These are phyloP conservation scores for Pemphredon lugubris DNA, from an alignment of 2,888 invertebrate species.

Conservation along the genomic window DNA sequence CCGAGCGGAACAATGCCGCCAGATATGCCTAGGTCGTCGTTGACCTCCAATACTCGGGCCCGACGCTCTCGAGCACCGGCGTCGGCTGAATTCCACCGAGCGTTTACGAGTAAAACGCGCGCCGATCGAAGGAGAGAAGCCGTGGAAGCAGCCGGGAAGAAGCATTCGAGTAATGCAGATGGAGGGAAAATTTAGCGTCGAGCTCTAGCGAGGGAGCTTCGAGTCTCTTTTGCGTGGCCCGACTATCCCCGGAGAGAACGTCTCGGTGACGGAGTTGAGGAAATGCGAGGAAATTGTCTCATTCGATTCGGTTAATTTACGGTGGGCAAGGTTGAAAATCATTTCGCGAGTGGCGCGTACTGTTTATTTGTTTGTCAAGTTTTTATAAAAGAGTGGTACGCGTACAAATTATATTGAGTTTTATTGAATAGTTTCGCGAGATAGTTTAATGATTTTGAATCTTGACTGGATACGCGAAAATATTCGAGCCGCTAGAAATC, in stretches of 20 bases:
- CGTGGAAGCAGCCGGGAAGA: conserved; percentile 28
- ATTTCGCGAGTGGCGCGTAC: no score
- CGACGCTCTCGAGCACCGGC: conserved; percentile 11
- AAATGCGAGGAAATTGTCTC: no score
- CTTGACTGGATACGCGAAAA: no score
- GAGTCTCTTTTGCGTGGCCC: conserved; percentile 2
- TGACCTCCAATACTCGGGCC: conserved; percentile 57
- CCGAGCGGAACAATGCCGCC: conserved; percentile 53
- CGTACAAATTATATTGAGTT: no score
- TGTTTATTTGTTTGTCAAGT: no score
- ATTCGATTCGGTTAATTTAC: no score
- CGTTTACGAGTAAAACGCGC: conserved; percentile 28
- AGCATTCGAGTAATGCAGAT: conserved; percentile 70
- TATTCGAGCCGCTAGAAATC: no score
- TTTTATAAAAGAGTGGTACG: no score
- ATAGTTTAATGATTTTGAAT: no score
- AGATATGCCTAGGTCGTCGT: conserved; percentile 63
- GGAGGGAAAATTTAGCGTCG: conserved; percentile 67
- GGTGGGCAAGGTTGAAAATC: no score
- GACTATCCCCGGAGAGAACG: background rate
- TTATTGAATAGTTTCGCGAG: no score
- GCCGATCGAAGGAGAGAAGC: conserved; percentile 27
- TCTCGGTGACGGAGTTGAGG: no score
- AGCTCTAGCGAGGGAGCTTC: conserved; percentile 26
- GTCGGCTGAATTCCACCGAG: conserved; percentile 45